These are phyloP conservation scores for Fregata magnificens DNA, from an alignment of 2,113 vertebrate species.

Conservation along the genomic window DNA sequence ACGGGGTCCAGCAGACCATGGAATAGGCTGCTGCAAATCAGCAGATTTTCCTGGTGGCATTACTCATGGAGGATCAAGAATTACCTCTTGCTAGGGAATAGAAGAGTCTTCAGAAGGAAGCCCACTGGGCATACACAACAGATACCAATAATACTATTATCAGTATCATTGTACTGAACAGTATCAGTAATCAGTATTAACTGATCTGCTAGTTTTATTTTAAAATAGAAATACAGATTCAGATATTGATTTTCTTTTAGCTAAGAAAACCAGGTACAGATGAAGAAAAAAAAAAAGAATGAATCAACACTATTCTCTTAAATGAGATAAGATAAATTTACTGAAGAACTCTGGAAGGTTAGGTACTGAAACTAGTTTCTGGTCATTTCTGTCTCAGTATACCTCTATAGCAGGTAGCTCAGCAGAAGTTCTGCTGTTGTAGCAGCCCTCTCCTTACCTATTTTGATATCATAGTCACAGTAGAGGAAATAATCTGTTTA, in stretches of 20 bases:
- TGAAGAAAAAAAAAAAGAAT: neutral
- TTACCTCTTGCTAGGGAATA: neutral
- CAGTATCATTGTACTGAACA: too few relatives aligned
- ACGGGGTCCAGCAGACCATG: neutral
- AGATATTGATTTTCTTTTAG: neutral
- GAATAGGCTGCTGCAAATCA: neutral
- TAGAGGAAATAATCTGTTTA: neutral
- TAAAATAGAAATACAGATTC: neutral
- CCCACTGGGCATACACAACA: neutral
- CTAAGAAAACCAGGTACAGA: neutral
- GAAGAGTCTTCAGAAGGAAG: neutral
- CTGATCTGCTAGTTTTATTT: neutral
- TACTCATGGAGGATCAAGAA: accelerated
- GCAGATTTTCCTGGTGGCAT: neutral
- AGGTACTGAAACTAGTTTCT: neutral
- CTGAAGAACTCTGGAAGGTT: neutral
- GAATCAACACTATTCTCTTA: neutral
- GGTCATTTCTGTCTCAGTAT: neutral
- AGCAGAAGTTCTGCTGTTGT: neutral
- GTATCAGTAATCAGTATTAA: neutral
- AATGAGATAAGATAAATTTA: neutral
- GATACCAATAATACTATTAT: neutral
- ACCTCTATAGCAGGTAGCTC: neutral
- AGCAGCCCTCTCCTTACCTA: neutral
- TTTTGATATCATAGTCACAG: neutral